These are phyloP conservation scores for Zeuzera pyrina DNA, from an alignment of 2,888 invertebrate species.

Conservation along the genomic window DNA sequence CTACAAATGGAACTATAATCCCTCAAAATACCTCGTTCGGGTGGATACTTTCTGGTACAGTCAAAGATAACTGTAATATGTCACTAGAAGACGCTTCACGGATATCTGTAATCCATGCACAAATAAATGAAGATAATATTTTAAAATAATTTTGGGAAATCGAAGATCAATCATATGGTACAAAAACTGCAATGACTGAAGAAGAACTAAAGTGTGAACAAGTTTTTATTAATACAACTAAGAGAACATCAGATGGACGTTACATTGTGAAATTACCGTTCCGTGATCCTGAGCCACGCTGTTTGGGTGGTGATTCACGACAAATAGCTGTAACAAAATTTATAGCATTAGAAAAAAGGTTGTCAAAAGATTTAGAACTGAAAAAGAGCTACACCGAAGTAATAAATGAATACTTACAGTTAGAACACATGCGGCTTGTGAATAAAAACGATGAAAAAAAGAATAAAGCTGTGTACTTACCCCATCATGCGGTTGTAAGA, in stretches of 20 bases:
- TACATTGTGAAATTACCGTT: slow-evolving; percentile 10
- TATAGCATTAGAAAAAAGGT: slow-evolving; percentile 8
- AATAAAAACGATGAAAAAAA: not conserved
- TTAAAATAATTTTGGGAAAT: slow-evolving; percentile 15
- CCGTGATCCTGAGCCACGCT: slow-evolving; percentile 6
- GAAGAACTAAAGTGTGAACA: slow-evolving; percentile 11
- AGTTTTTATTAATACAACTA: slow-evolving; percentile 6
- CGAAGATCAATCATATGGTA: slow-evolving; percentile 7
- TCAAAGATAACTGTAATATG: not conserved
- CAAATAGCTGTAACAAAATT: slow-evolving; percentile 10
- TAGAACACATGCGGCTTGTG: slow-evolving; percentile 1
- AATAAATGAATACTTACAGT: slow-evolving; percentile 13
- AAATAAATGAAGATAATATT: slow-evolving; percentile 8
- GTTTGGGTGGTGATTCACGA: slow-evolving; percentile 9
- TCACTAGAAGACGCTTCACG: not conserved
- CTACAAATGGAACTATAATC: slow-evolving; percentile 6
- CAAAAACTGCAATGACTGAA: slow-evolving; percentile 3
- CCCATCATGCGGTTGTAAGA: too few relatives aligned
- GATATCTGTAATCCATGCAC: slow-evolving; percentile 4
- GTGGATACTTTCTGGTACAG: slow-evolving; percentile 15
- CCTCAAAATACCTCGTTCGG: slow-evolving; percentile 16
- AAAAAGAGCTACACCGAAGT: slow-evolving; percentile 14
- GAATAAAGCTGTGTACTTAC: too few relatives aligned
- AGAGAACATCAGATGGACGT: slow-evolving; percentile 11
- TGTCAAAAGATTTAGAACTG: slow-evolving; percentile 8